Base-by-base conservation (phyloP, 2,888 invertebrate genomes). In the Drosophila neonasuta region DNA sequence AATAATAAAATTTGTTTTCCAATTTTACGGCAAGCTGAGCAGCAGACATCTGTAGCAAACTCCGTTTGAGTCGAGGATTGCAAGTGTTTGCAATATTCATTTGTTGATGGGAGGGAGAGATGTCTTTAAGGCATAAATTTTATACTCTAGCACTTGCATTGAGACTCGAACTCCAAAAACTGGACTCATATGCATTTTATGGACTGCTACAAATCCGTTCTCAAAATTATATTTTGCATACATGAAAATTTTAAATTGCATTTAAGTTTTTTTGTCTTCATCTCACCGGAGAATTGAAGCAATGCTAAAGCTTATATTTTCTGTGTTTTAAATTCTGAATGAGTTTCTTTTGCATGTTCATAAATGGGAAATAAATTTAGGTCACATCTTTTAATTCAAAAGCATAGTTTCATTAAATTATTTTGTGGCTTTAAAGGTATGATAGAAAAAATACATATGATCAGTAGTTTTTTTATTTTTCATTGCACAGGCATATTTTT, bases 21-120 rank as follows among this genome's bases (percentile, higher is more conserved):
- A 83, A 82, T 83, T 83, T 83, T 74, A 86, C 83, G 82, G 79
- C 70, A 52, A 77, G 70, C 56, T 86, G 80, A 76, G 56, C 85
- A 81, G 60, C 82, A 64, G 46, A 9, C 46, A 49, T 2, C 5
- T n/a, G 34, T 57, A 51, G 42, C 50, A 17, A 49, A 61, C 52
- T 56, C 42, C 36, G 41, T 46, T 50, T 69, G 65, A 58, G 65
- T 60, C 50, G 24, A 60, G 42, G 44, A 57, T 50, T 66, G 42
- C 36, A 59, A 45, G 41, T 56, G 24, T 48, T 42, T 46, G 48
- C 52, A 54, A 67, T 68, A 62, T 71, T 67, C 70, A 75, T 76
- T 68, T 70, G 65, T 15, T 15, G 29, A 39, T 57, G 29, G 50
- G 30, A 15, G 24, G 20, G 29, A 36, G 32, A 24, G 32, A 24